A percentile compares a stretch with the other conserved stretches of the same genome.
Evolutionary conservation across 2,113 vertebrate species (phyloP).

Genomic region (Sapajus apella): DNA sequence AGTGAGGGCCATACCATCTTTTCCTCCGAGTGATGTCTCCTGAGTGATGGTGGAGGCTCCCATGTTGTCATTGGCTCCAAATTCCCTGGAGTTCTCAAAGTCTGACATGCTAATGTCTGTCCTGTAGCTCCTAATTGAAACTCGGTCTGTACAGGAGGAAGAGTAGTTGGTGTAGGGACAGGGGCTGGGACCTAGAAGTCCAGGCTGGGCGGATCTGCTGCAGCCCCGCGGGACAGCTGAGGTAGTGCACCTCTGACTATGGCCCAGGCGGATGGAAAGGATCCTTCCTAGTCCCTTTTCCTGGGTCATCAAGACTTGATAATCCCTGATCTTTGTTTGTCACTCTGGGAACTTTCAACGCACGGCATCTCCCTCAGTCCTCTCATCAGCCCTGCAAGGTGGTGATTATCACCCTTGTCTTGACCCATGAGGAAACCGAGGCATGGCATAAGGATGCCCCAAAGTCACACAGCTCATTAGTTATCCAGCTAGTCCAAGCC

Average conservation of each 20-base stretch:
- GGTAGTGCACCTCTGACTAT: not conserved
- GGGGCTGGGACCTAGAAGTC: accelerated
- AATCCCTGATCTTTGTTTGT: not conserved
- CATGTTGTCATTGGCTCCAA: constrained; percentile 67
- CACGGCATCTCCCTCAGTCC: not conserved
- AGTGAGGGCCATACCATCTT: constrained; percentile 71
- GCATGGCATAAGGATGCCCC: not conserved
- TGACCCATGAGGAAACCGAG: not conserved
- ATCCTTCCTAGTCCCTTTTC: not conserved
- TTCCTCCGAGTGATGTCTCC: constrained; percentile 72
- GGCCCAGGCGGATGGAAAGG: not conserved
- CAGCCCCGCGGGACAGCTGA: not conserved
- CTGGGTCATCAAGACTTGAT: not conserved
- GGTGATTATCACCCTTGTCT: not conserved
- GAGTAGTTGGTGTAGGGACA: not conserved
- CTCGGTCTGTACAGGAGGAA: constrained; percentile 76
- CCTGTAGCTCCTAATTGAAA: constrained; percentile 87
- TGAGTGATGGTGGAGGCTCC: constrained; percentile 50
- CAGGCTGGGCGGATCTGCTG: not conserved
- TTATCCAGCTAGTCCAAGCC: not conserved
- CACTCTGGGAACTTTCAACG: not conserved
- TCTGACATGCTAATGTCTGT: constrained; percentile 87
- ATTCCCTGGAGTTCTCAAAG: constrained; percentile 78
- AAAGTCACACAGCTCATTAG: not conserved
- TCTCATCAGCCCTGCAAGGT: not conserved